Evolutionary conservation across 2,888 invertebrate species (phyloP).

Genomic region (Electrophaes corylata): DNA sequence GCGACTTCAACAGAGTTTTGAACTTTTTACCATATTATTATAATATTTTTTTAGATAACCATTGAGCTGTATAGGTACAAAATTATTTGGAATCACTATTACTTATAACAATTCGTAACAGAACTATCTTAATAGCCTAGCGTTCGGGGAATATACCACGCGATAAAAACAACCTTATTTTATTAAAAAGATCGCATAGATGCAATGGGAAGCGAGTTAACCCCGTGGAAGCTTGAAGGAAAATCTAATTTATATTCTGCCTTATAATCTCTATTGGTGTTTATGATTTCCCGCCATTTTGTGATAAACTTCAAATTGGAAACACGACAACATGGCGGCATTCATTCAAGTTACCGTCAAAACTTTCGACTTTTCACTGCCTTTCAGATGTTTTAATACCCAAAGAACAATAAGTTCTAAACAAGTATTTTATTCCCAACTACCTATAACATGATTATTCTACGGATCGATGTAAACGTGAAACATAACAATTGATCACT

Average conservation of each 20-base stretch:
- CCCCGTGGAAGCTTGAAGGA: conserved; percentile 62
- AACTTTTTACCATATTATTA: conserved; percentile 41
- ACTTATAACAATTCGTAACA: conserved; percentile 64
- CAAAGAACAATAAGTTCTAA: conserved; percentile 5
- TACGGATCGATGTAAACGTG: conserved; percentile 27
- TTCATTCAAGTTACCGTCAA: conserved; percentile 24
- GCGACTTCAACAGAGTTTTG: conserved; percentile 43
- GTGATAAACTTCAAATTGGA: conserved; percentile 50
- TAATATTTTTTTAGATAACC: conserved; percentile 39
- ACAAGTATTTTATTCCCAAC: conserved; percentile 17
- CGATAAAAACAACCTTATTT: conserved; percentile 42
- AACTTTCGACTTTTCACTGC: conserved; percentile 16
- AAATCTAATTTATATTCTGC: conserved; percentile 62
- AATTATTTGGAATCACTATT: conserved; percentile 69
- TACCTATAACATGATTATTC: conserved; percentile 23
- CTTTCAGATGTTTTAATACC: not conserved
- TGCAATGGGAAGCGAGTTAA: conserved; percentile 59
- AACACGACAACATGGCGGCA: conserved; percentile 39
- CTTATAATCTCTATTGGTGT: conserved; percentile 67
- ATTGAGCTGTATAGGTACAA: conserved; percentile 76
- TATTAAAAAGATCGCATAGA: conserved; percentile 45
- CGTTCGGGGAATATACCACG: conserved; percentile 55
- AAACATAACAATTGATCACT: conserved; percentile 19
- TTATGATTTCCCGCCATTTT: conserved; percentile 54
- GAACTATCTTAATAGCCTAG: conserved; percentile 62